Conservation (phyloP, 2,797 vertebrate species). For the Coccyzus lansbergi region DNA sequence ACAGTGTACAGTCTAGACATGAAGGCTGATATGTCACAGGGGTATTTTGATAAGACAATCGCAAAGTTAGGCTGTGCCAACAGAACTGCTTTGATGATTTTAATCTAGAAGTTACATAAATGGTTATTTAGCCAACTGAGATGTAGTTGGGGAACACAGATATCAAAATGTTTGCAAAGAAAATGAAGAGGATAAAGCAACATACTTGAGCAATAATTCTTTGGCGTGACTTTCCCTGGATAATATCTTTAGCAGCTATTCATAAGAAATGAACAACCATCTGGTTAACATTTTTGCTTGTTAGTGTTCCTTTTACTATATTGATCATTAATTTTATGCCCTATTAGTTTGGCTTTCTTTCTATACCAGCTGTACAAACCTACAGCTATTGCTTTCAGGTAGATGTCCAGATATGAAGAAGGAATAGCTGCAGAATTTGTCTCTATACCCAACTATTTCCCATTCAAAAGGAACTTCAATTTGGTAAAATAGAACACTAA, state of each 20-base stretch:
- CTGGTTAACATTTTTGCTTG: background rate
- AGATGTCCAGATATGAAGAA: background rate
- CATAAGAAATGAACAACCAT: background rate
- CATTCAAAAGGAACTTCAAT: background rate
- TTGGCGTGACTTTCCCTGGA: background rate
- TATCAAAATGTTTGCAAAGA: background rate
- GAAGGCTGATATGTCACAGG: background rate
- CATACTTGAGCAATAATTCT: background rate
- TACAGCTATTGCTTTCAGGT: background rate
- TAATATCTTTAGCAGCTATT: background rate
- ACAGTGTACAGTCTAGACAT: background rate
- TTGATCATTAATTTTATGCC: background rate
- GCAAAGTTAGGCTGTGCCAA: background rate
- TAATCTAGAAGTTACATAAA: background rate
- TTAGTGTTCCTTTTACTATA: background rate
- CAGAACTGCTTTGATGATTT: background rate
- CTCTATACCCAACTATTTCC: background rate
- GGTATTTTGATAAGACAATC: background rate
- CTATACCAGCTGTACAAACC: background rate
- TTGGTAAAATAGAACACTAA: background rate
- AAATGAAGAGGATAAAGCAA: background rate
- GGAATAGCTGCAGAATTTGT: background rate
- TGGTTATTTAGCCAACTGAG: background rate
- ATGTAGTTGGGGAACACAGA: background rate
- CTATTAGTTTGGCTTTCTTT: background rate